A percentile compares a stretch with the other conserved stretches of the same genome.
Conservation (phyloP, 2,888 invertebrate species). For the Drosophila eohydei region DNA sequence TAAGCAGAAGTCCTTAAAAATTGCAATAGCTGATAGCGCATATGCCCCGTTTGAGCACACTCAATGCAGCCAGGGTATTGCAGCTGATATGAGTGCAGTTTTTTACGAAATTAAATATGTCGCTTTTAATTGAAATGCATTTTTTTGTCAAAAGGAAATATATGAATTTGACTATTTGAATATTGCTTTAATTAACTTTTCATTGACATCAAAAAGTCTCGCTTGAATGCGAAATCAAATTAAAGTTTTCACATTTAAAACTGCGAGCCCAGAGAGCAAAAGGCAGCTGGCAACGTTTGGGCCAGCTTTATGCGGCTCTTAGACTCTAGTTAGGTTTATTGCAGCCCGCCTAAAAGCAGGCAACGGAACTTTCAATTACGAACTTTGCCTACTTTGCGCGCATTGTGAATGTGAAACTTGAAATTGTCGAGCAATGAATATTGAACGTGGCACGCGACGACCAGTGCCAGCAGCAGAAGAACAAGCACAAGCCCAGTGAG, state of each 20-base stretch:
- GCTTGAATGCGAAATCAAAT: not conserved
- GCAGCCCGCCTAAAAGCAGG: conserved; percentile 25
- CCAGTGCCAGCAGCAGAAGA: not conserved
- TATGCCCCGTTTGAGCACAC: not conserved
- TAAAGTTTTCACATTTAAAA: not conserved
- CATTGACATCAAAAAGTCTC: not conserved
- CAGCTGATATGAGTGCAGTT: not conserved
- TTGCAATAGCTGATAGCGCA: not conserved
- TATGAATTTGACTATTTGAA: not conserved
- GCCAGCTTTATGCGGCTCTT: not conserved
- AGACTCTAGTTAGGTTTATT: conserved; percentile 1
- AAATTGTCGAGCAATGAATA: conserved; percentile 28
- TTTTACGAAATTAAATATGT: not conserved
- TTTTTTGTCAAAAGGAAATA: not conserved
- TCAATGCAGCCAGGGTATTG: not conserved
- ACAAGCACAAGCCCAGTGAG: too few species aligned
- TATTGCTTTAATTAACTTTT: not conserved
- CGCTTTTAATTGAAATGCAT: not conserved
- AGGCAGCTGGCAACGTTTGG: not conserved
- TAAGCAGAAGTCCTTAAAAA: too few species aligned
- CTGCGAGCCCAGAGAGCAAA: not conserved
- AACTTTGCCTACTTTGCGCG: conserved; percentile 21
- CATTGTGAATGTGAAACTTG: conserved; percentile 26
- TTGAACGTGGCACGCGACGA: conserved; percentile 51
- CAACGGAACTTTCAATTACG: conserved; percentile 49